Base-by-base conservation (phyloP, 2,113 vertebrate genomes). In the Labeo rohita region DNA sequence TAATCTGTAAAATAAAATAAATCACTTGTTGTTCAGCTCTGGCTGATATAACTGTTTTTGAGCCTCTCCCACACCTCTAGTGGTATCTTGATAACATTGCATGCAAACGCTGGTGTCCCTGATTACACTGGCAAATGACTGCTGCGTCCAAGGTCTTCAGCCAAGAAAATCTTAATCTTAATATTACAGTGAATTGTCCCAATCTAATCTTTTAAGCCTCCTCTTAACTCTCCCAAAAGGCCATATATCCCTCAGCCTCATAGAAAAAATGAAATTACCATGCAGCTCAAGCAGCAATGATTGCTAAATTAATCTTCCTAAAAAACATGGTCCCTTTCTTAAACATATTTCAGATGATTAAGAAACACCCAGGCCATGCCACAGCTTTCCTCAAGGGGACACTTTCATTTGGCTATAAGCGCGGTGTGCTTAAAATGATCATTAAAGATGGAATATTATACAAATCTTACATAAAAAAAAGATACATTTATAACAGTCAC, bases 281-380 rank as follows among this genome's bases (percentile, higher is more conserved):
- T 89, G 89, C 91, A 92, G 92, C 90, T 90, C 94, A 92, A 92
- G 89, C 68, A 77, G 91, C 87, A 91, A 94, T 91, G 91, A 91
- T 92, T 89, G 87, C 92, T 91, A 92, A 95, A 94, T 93, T 92
- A 95, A 96, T 95, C 94, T 93, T 90, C 90, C 93, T 92, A 89
- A 91, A 89, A 93, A 94, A 77, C 93, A 93, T 93, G 90, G 92
- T 93, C 88, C 91, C 91, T 90, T 88, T 93, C 82, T 89, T 76
- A 90, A 91, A 85, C 85, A 83, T 85, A 85, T 80, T 87, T 85
- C 45, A 72, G 50, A 70, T 81, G 72, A 89, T 80, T 81, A 86
- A 66, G 80, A 76, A 54, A 72, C 43, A 75, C 34, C 59, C 65
- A 63, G 80, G 75, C 16, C 13, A 43, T 39, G 79, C 45, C n/a